Conservation (phyloP, 2,888 invertebrate species). For the Drosophila neonasuta region DNA sequence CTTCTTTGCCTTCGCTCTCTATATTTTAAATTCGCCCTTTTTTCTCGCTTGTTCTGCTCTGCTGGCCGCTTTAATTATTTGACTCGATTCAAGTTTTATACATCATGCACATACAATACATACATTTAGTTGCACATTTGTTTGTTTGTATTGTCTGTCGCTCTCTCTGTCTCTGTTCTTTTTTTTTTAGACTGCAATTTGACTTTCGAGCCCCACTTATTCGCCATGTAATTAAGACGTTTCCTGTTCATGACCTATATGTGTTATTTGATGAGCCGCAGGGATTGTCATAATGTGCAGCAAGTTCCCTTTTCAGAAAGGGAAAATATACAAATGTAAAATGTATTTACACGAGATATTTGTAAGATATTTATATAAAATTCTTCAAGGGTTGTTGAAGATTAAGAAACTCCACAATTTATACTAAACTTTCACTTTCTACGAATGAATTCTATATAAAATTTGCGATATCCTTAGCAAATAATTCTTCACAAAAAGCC, state of each 20-base stretch:
- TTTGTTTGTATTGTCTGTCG: neutral
- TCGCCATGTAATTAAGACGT: constrained; percentile 68
- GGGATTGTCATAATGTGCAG: neutral
- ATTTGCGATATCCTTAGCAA: too few relatives aligned
- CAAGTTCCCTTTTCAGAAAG: neutral
- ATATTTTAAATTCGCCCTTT: constrained; percentile 41
- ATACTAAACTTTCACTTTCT: too few relatives aligned
- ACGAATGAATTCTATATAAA: too few relatives aligned
- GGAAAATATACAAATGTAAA: neutral
- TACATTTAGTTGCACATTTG: neutral
- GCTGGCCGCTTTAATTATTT: constrained; percentile 67
- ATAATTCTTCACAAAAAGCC: too few relatives aligned
- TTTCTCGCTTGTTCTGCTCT: constrained; percentile 62
- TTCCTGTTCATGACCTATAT: constrained; percentile 73
- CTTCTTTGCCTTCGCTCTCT: constrained; percentile 6
- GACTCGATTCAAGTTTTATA: constrained; percentile 54
- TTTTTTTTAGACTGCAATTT: constrained; percentile 56
- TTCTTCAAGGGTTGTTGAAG: too few relatives aligned
- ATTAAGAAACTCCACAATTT: too few relatives aligned
- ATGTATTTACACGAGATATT: neutral
- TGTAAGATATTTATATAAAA: too few relatives aligned
- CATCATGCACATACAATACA: constrained; percentile 1
- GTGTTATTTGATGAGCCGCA: constrained; percentile 33
- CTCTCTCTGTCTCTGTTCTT: constrained; percentile 4
- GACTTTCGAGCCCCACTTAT: constrained; percentile 65